phyloP scores from a whole-genome alignment of 2,113 vertebrate species.

The Percina caprodes region DNA sequence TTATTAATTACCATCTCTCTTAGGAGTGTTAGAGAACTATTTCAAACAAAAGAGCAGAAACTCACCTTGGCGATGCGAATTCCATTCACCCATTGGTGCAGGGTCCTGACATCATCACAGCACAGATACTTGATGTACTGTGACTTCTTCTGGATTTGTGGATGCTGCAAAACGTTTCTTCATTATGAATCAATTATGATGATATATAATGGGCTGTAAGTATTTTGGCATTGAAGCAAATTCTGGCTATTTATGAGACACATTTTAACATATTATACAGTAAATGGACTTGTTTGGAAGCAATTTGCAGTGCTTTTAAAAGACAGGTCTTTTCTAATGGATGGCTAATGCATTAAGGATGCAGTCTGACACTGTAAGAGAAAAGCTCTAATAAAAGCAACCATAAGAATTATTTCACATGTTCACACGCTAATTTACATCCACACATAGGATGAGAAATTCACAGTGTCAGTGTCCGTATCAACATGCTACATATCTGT shows the following conservation, averaged over 20 bases:
- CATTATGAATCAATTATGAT: background rate
- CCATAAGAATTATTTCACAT: background rate
- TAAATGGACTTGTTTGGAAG: background rate
- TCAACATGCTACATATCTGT: background rate
- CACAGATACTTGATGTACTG: constrained; percentile 99
- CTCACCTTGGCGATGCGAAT: constrained; percentile 96
- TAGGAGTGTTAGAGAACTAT: background rate
- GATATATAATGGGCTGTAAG: background rate
- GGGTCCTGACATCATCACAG: constrained; percentile 95
- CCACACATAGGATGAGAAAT: background rate
- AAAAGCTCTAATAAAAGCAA: background rate
- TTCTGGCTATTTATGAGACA: background rate
- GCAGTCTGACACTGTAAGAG: background rate
- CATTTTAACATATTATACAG: background rate
- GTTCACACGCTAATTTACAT: background rate
- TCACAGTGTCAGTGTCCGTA: background rate
- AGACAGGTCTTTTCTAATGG: background rate
- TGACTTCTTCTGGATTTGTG: constrained; percentile 99
- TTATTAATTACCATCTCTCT: background rate
- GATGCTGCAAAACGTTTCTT: constrained; percentile 84
- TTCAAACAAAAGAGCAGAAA: background rate
- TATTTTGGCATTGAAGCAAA: background rate
- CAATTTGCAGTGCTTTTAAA: background rate
- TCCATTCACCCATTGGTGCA: constrained; percentile 98
- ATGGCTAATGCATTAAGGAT: background rate